Base-by-base conservation (phyloP, 2,888 invertebrate genomes). In the Dorcus parallelipipedus region DNA sequence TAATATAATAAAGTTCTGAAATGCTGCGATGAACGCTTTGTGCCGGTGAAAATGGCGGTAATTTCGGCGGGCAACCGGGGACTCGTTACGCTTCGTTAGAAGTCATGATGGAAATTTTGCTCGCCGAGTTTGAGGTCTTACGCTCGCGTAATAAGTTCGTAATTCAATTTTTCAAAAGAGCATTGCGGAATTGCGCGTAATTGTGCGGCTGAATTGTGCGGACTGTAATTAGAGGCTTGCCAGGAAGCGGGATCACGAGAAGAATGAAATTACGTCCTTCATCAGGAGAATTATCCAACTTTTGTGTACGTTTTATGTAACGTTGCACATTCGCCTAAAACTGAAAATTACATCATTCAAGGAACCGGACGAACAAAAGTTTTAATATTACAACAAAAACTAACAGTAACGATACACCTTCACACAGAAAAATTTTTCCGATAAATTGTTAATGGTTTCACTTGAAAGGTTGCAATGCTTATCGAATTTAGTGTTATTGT, bases 1-100 rank as follows among this genome's bases (percentile, higher is more conserved):
- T 73, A 72, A 73, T 73, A 73, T 69, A 68, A 73, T 71, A 72
- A 73, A 72, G 71, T 67, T 69, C 69, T 66, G 69, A 67, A 67
- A 67, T 67, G 69, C 67, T 63, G 62, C 61, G 60, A 66, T 65
- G 66, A 64, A 63, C 64, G 66, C 71, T 70, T 73, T 73, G 72
- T 73, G 69, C 59, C 47, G 62, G 60, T 61, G 68, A 74, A 75
- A 74, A 75, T 75, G 75, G 74, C 73, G 72, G 74, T 73, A 73
- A 74, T 74, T 72, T 70, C 68, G 68, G 60, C 57, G 59, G 54
- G 59, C 64, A 64, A 64, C 65, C 62, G 68, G 68, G 69, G 69
- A 68, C 64, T 70, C 69, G 69, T 71, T 73, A 70, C 67, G 73
- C 71, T 71, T 73, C 73, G 73, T 74, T 73, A 73, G 73, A 68